These are phyloP conservation scores for Hystrix cristata DNA, from an alignment of 2,113 vertebrate genomes.

Conservation along the genomic window DNA sequence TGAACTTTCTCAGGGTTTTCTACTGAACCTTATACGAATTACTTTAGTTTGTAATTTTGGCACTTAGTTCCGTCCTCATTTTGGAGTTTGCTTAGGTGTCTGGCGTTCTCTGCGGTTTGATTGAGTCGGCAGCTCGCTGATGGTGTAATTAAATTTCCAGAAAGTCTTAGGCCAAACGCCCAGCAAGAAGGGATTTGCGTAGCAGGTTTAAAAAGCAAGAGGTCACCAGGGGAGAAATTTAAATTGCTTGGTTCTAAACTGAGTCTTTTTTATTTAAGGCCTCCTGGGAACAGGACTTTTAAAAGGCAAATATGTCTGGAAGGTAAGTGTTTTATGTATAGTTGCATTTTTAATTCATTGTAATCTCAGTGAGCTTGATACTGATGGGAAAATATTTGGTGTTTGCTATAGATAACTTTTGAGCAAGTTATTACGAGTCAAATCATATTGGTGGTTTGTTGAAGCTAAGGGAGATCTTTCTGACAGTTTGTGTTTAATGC, in stretches of 20 bases:
- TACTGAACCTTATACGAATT: neutral
- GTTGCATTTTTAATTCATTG: neutral
- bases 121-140: too few relatives aligned
- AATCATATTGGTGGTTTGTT: neutral
- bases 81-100: neutral
- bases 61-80: neutral
- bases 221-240: neutral
- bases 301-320: conserved; percentile 92
- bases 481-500: neutral
- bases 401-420: neutral
- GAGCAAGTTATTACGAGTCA: neutral
- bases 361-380: neutral
- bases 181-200: neutral
- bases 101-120: neutral
- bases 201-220: neutral
- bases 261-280: conserved; percentile 84
- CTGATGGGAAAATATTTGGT: neutral
- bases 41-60: neutral
- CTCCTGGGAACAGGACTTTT: conserved; percentile 88
- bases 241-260: neutral
- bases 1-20: neutral
- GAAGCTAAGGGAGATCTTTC: neutral
- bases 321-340: conserved; percentile 89
- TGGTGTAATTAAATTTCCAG: neutral
- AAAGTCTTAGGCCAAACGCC: neutral